Evolutionary conservation across 2,888 invertebrate genomes (phyloP), one percentile per base, ranked within the genome.

Genomic region (Balanococcus diminutus): DNA sequence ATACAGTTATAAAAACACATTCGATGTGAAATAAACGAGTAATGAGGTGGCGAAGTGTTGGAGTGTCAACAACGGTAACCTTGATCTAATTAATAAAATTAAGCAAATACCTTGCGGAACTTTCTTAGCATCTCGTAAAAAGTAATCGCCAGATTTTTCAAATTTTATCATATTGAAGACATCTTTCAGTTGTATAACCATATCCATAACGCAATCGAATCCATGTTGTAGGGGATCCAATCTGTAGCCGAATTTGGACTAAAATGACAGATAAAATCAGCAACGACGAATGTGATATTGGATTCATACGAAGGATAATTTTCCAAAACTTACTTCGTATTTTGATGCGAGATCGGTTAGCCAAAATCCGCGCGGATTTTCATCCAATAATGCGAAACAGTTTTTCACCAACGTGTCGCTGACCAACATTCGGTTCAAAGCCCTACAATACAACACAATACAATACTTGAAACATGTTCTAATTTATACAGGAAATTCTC

Each of bases 331-430:
- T 2, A 79, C 75, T 36, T 79, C 75, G 11, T 79, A 79, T 36
- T 79, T 36, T 0, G 2, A 2, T 5, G 36, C 31, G 8, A 79
- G 36, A 1, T 79, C 8, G 5, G 75, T 19, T 36, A 79, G 36
- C 75, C 75, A 79, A 19, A 79, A 16, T 4, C 75, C 75, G 11
- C 11, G 6, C 14, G 75, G 75, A 79, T 79, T 79, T 8, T 79
- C 75, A 79, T 79, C 75, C 36, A 79, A 19, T n/a, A 79, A 79
- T n/a, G 75, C 75, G 75, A 19, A 79, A 19, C 31, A 79, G 36
- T 79, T 79, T 36, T 79, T 79, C n/a, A 79, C 19, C 19, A 79
- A 79, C 0, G 75, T 36, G 28, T 79, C 75, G 19, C 75, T 79
- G 75, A 79, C 19, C 9, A 79, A 36, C 14, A 14, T 3, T 28